A percentile compares a stretch with the other conserved stretches of the same genome.
Evolutionary conservation across 2,888 invertebrate genomes (phyloP).

Genomic region (Stenurella melanura): DNA sequence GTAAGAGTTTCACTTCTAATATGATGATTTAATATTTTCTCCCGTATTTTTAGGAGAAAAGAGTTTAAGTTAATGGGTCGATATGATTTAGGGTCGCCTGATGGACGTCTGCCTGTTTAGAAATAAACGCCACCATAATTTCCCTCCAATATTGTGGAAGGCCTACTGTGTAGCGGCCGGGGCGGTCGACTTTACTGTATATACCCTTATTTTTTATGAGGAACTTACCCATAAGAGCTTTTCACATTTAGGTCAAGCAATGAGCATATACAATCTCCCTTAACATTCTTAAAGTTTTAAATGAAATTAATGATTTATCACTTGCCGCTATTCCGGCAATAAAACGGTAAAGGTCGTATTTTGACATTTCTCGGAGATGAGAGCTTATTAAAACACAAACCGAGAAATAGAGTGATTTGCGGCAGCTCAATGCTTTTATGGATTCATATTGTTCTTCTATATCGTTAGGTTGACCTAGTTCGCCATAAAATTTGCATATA

Average conservation of each 20-base stretch:
- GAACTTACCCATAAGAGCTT: no score
- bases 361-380: conserved; percentile 1
- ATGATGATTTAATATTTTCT: no score
- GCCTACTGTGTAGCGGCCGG: no score
- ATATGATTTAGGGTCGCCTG: no score
- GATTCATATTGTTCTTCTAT: conserved; percentile 11
- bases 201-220: no score
- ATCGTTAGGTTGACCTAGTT: conserved; percentile 19
- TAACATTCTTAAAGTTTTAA: neutral
- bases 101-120: no score
- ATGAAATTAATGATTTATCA: neutral
- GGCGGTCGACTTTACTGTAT: no score
- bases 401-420: conserved; percentile 18
- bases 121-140: no score
- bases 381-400: conserved; percentile 17
- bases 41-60: no score
- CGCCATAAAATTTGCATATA: neutral
- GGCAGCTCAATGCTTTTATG: conserved; percentile 15
- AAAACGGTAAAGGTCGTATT: conserved; percentile 1
- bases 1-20: no score
- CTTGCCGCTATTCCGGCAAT: neutral
- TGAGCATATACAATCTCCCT: neutral
- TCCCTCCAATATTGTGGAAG: no score
- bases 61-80: no score
- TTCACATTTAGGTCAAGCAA: neutral